Evolutionary conservation across 2,113 vertebrate genomes (phyloP), one percentile per base, ranked within the genome.

Genomic region (Oreamnos americanus): DNA sequence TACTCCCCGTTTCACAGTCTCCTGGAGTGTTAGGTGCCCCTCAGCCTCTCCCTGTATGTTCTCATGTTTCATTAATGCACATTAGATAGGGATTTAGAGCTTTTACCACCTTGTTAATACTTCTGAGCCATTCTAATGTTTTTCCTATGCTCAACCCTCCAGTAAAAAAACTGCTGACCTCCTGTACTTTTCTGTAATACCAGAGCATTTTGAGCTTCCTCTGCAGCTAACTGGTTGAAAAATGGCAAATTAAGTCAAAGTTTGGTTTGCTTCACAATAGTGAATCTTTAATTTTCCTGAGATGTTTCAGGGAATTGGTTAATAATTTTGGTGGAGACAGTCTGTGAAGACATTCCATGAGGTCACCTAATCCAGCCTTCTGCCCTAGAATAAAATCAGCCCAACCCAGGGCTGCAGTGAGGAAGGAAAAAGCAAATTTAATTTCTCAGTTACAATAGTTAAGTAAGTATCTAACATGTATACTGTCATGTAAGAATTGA

Each of bases 221-320:
- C n/a, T 88, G 58, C 2, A 86, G 49, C 43, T 51, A 49, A 82
- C 7, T 71, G 30, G 91, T 51, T 95, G 76, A 58, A 96, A 96
- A 91, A 82, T 55, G 53, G 53, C 47, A 79, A 87, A 58, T 82
- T 13, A 58, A 89, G 19, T 88, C 71, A 94, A 88, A 81, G 51
- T 87, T 93, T 49, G 25, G 55, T 81, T 93, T 87, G 43, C 25
- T 67, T 39, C 30, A 43, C 28, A 12, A 28, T 88, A 78, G 33
- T 53, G 58, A 93, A 62, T 71, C 21, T 82, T 60, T 82, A 51
- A 26, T 93, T 94, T 90, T 97, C 82, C 51, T 88, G 64, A 88
- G 60, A 39, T 87, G 53, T 97, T 90, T 95, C 43, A 71, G 57
- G 45, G 83, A 92, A 47, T 16, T 83, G n/a, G 83, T n/a, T 62